Evolutionary conservation across 1,140 invertebrate species (phyloP).

Genomic region (Ectropis grisescens): DNA sequence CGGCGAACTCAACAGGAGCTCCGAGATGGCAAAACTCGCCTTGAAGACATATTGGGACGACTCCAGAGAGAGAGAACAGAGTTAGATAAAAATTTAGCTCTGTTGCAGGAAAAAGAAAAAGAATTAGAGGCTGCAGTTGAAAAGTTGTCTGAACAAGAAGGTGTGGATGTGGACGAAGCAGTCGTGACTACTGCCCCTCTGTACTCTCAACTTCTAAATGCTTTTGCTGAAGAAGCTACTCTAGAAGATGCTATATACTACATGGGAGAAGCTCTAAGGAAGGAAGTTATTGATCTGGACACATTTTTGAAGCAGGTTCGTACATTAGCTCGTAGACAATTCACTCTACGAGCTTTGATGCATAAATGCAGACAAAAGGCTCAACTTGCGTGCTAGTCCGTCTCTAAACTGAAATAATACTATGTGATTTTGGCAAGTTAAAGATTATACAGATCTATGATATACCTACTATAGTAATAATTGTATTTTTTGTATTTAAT

Average conservation of each 20-base stretch:
- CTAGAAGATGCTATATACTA: conserved; percentile 99
- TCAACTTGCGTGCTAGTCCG: conserved; percentile 78
- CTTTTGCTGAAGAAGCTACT: conserved; percentile 98
- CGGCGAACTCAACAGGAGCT: conserved; percentile 91
- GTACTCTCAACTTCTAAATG: conserved; percentile 96
- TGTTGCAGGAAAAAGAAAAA: conserved; percentile 87
- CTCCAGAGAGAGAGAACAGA: conserved; percentile 85
- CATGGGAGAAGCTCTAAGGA: conserved; percentile 94
- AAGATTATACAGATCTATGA: no score
- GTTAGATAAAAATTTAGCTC: conserved; percentile 86
- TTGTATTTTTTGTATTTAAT: no score
- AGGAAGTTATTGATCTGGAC: conserved; percentile 94
- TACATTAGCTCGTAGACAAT: conserved; percentile 94
- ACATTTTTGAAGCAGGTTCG: conserved; percentile 97
- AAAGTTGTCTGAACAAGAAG: conserved; percentile 82
- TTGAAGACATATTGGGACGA: conserved; percentile 86
- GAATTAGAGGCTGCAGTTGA: conserved; percentile 88
- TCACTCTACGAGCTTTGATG: conserved; percentile 95
- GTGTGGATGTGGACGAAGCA: conserved; percentile 95
- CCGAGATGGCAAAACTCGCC: conserved; percentile 84
- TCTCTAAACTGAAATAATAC: conserved; percentile 3
- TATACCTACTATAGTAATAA: no score
- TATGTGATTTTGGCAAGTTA: no score
- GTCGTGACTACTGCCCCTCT: conserved; percentile 96
- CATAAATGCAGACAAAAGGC: conserved; percentile 97